A percentile compares a stretch with the other conserved stretches of the same genome.
phyloP scores from a whole-genome alignment of 2,113 vertebrate species.

The Spilogale gracilis region DNA sequence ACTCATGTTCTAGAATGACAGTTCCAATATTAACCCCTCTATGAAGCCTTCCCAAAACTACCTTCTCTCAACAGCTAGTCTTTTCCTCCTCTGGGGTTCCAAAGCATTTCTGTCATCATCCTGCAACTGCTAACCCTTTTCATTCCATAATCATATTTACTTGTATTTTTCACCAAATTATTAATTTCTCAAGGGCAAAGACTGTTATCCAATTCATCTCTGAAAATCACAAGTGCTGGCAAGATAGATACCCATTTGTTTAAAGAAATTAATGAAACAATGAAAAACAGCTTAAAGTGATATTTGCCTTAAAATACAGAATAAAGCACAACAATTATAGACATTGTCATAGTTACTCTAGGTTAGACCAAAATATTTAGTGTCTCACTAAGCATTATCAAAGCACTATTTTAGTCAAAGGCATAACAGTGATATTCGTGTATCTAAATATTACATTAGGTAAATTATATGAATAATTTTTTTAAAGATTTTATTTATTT shows the following conservation, averaged over 20 bases:
- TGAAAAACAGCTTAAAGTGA: not conserved
- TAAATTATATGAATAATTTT: not conserved
- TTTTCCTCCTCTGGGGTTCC: not conserved
- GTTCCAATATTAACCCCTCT: not conserved
- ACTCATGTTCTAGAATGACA: not conserved
- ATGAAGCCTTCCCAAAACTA: not conserved
- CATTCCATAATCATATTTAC: not conserved
- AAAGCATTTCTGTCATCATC: constrained; percentile 31
- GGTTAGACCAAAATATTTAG: not conserved
- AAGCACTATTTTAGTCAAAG: constrained; percentile 30
- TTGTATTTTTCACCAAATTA: constrained; percentile 36
- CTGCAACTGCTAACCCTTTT: not conserved
- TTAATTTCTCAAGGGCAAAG: constrained; percentile 43
- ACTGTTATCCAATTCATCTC: not conserved
- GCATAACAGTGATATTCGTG: not conserved
- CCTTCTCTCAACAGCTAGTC: not conserved
- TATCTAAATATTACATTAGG: not conserved
- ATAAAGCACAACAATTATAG: not conserved
- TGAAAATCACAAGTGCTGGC: constrained; percentile 8
- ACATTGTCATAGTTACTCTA: not conserved
- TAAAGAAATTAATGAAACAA: constrained; percentile 22
- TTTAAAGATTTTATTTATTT: too few relatives aligned
- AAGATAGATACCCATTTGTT: not conserved
- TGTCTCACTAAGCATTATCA: not conserved
- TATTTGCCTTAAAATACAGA: not conserved